A percentile compares a stretch with the other conserved stretches of the same genome.
These are phyloP conservation scores for Microtus ochrogaster DNA, from an alignment of 2,113 vertebrate genomes.

Conservation along the genomic window DNA sequence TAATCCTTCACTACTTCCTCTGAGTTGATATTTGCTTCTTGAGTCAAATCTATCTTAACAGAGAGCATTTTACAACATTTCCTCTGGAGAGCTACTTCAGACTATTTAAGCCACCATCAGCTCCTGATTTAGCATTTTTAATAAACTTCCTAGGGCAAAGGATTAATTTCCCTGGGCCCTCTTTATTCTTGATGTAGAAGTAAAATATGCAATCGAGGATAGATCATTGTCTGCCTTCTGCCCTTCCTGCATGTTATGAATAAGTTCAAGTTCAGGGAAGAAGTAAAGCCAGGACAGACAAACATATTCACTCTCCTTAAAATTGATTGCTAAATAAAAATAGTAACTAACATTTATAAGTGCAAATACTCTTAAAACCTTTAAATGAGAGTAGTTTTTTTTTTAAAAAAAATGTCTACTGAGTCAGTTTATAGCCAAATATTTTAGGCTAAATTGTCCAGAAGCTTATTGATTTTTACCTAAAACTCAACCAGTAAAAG, in stretches of 20 bases:
- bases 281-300: constrained; percentile 15
- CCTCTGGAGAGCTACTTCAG: constrained; percentile 55
- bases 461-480: constrained; percentile 66
- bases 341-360: constrained; percentile 49
- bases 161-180: constrained; percentile 80
- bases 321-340: constrained; percentile 69
- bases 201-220: constrained; percentile 48
- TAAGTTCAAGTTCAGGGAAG: constrained; percentile 13
- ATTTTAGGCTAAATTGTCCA: constrained; percentile 54
- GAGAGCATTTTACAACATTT: constrained; percentile 64
- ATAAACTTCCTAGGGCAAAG: constrained; percentile 79
- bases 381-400: constrained; percentile 40
- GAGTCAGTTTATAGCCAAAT: constrained; percentile 49
- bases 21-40: constrained; percentile 62
- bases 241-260: constrained; percentile 50
- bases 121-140: constrained; percentile 81
- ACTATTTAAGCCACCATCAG: constrained; percentile 72
- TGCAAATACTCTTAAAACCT: constrained; percentile 53
- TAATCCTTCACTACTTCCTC: background rate
- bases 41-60: constrained; percentile 53
- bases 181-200: constrained; percentile 65
- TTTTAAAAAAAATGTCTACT: constrained; percentile 10
- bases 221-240: constrained; percentile 44
- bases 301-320: constrained; percentile 48
- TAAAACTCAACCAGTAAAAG: constrained; percentile 58